Base-by-base conservation (phyloP, 2,888 invertebrate species). In the Plebejus melissa region DNA sequence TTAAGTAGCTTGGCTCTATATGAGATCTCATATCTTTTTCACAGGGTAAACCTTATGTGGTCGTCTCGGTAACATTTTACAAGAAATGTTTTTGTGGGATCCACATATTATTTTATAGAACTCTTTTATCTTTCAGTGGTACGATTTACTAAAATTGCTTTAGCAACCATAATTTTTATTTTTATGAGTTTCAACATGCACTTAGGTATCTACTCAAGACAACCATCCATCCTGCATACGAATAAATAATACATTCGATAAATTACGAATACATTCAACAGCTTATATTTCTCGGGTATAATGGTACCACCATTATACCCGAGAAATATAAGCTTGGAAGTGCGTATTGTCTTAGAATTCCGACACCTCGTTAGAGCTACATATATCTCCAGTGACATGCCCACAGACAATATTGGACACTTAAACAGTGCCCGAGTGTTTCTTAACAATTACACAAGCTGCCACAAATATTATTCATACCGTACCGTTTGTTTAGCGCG, bases 401-500 rank as follows among this genome's bases (percentile, higher is more conserved):
- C 83, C 79, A 81, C 80, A 89, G 90, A 89, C 88, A 86, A 83
- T 80, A 77, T 79, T 84, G 82, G 85, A 87, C 87, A 72, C 72
- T 72, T 50, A 54, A 72, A 54, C 50, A 72, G 50, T 50, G 32
- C 16, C 65, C 65, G 32, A 65, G 65, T 65, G 65, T 65, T 65
- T 65, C 65, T 36, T 65, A 65, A 65, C 36, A 65, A 65, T 65
- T 65, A 65, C 36, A 65, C 65, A 13, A 22, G 71, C 46, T 46
- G 13, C n/a, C 71, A 71, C 46, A 71, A 71, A 71, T 41, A 71
- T 71, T 28, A 46, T 71, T 71, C 46, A 65, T 36, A 36, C 65
- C 13, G 65, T 65, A 22, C 22, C 22, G 22, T 22, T 65, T 65
- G 11, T 65, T 65, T 13, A 65, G 65, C 65, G 28, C 28, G 65